Conservation (phyloP, 2,113 vertebrate species). For the Amazona vittata region DNA sequence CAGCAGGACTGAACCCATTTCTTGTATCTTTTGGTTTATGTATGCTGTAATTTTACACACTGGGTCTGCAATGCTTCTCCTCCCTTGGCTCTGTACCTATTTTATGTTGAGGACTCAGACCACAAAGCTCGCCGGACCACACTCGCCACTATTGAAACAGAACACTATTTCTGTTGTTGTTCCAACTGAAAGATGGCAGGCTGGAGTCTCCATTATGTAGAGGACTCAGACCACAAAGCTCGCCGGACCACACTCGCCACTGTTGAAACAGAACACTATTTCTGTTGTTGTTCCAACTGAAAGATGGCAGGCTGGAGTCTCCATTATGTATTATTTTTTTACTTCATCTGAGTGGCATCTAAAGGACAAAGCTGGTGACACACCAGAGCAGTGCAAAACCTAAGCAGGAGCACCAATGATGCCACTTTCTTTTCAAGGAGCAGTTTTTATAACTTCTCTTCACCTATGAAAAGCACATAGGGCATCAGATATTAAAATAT, state of each 20-base stretch:
- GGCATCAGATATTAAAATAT: not conserved
- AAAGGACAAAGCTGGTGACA: not conserved
- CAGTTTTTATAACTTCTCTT: not conserved
- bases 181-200: not conserved
- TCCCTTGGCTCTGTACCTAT: not conserved
- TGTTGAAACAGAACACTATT: not conserved
- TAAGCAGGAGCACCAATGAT: not conserved
- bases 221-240: not conserved
- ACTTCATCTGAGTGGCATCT: not conserved
- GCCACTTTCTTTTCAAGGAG: not conserved
- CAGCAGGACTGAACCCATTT: not conserved
- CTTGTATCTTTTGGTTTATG: not conserved
- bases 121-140: not conserved
- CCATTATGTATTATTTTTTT: not conserved
- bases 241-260: not conserved
- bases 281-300: not conserved
- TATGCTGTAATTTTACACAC: not conserved
- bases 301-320: not conserved
- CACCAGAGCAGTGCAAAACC: not conserved
- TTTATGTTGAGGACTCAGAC: not conserved
- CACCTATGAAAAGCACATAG: not conserved
- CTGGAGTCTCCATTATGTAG: not conserved
- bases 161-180: not conserved
- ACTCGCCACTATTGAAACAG: not conserved
- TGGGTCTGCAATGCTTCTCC: fast-evolving